These are phyloP conservation scores for Corythornis vintsioides DNA, from an alignment of 2,113 vertebrate species.

Conservation along the genomic window DNA sequence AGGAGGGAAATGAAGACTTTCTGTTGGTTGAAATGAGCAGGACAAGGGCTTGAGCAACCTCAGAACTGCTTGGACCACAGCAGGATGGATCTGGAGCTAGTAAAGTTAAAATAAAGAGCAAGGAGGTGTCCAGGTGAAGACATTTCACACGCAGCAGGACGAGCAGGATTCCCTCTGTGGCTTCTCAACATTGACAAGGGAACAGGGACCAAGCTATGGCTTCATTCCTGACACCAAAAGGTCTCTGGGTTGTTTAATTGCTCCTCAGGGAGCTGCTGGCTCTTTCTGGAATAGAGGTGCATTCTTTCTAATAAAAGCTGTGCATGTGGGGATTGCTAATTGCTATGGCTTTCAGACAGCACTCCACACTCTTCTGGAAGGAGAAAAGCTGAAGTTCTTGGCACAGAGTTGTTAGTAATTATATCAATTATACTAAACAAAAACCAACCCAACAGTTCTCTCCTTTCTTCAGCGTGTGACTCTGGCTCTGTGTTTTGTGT, in stretches of 20 bases:
- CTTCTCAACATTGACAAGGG: neutral
- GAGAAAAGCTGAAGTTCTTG: constrained; percentile 63
- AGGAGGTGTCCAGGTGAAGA: neutral
- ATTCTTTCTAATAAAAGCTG: constrained; percentile 65
- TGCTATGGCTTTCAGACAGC: constrained; percentile 62
- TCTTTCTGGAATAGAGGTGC: constrained; percentile 43
- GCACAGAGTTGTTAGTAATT: constrained; percentile 73
- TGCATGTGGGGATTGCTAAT: constrained; percentile 61
- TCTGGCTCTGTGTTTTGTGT: constrained; percentile 69
- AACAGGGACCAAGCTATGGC: neutral
- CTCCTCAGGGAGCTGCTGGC: constrained; percentile 8
- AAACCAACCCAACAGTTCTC: constrained; percentile 63
- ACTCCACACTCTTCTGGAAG: constrained; percentile 35
- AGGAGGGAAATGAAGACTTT: neutral
- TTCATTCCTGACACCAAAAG: neutral
- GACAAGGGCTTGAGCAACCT: neutral
- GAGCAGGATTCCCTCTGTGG: neutral
- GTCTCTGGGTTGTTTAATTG: neutral
- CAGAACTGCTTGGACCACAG: neutral
- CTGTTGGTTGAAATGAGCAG: neutral
- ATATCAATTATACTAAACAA: constrained; percentile 76
- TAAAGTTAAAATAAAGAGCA: neutral
- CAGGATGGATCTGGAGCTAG: neutral
- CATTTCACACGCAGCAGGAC: rapidly evolving
- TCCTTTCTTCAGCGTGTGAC: constrained; percentile 72